These are phyloP conservation scores for Haliaeetus vocifer DNA, from an alignment of 2,797 vertebrate species.

Conservation along the genomic window DNA sequence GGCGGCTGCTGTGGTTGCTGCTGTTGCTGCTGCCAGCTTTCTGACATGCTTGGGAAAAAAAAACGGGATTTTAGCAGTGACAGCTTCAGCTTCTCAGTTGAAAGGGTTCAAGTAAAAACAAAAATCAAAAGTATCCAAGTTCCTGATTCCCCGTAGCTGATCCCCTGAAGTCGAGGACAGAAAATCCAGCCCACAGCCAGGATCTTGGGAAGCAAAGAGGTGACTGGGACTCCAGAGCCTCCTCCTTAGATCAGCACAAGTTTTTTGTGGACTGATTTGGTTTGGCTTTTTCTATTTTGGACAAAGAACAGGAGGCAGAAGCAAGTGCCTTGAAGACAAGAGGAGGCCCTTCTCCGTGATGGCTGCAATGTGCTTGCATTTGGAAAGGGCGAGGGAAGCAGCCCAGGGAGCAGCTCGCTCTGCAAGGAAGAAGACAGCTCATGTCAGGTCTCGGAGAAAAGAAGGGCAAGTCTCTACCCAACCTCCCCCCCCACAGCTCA, in stretches of 20 bases:
- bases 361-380: not conserved
- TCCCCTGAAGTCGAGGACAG: not conserved
- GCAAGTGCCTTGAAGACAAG: not conserved
- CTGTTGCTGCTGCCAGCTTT: constrained; percentile 78
- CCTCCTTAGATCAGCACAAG: not conserved
- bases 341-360: not conserved
- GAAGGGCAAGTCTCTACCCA: rapidly evolving
- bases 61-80: constrained; percentile 63
- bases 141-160: not conserved
- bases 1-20: constrained; percentile 60
- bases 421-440: constrained; percentile 52
- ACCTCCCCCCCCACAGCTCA: not conserved
- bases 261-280: not conserved
- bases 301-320: not conserved
- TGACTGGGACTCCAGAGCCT: not conserved
- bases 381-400: not conserved
- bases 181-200: not conserved
- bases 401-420: constrained; percentile 28
- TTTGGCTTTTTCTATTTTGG: constrained; percentile 6
- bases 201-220: not conserved
- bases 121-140: constrained; percentile 5
- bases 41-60: constrained; percentile 78
- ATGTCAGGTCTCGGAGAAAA: not conserved
- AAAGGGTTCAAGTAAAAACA: constrained; percentile 20
- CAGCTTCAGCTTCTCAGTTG: constrained; percentile 69